phyloP scores from a whole-genome alignment of 2,797 vertebrate genomes.

The Helicolenus hilgendorfi region DNA sequence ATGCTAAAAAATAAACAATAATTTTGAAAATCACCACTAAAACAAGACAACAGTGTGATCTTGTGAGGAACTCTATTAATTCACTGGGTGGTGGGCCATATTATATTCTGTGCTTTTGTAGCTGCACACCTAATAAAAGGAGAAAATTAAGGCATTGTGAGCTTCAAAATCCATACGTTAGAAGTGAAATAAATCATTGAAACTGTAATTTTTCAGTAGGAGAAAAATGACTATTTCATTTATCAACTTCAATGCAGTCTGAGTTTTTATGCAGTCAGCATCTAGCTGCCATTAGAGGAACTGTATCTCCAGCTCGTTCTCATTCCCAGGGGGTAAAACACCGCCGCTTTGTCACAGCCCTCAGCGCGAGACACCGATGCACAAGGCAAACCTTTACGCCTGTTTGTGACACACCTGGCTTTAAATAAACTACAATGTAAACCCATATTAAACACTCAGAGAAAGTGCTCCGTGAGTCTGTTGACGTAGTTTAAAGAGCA shows the following conservation, averaged over 20 bases:
- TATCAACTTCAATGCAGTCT: background rate
- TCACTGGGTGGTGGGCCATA: background rate
- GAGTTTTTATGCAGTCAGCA: conserved; percentile 16
- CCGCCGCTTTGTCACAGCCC: too few species aligned
- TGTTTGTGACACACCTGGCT: background rate
- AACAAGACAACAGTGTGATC: background rate
- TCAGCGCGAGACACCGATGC: background rate
- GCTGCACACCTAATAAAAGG: background rate
- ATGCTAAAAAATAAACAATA: background rate
- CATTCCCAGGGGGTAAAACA: background rate
- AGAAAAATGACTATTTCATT: background rate
- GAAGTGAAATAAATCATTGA: background rate
- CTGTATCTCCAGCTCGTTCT: background rate
- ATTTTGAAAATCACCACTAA: background rate
- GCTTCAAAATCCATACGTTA: background rate
- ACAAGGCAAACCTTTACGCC: background rate
- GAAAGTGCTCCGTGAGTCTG: too few species aligned
- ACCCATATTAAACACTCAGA: too few species aligned
- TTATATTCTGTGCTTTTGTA: background rate
- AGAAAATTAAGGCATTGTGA: background rate
- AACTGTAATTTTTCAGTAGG: background rate
- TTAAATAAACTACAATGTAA: too few species aligned
- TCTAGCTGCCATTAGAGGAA: background rate
- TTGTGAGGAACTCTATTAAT: background rate
- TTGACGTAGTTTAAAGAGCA: too few species aligned